Conservation (phyloP, 2,888 invertebrate species). For the Amitus sp. region DNA sequence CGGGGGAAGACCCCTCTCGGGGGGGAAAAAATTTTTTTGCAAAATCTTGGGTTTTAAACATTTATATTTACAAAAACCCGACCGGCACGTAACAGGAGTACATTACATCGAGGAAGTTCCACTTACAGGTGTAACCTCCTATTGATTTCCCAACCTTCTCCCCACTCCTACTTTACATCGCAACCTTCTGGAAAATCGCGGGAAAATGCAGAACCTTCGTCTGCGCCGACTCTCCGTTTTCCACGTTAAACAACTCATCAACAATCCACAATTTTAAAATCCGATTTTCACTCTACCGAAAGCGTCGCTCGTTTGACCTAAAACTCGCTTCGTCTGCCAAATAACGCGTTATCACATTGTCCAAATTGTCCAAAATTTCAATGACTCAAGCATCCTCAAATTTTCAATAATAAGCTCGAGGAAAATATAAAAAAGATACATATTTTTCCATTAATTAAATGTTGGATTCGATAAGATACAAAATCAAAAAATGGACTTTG, state of each 20-base stretch:
- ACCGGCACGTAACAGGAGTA: conserved; percentile 48
- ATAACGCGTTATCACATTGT: background rate
- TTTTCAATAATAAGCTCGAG: too few species aligned
- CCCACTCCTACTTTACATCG: background rate
- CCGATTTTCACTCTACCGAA: too few species aligned
- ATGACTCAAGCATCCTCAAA: background rate
- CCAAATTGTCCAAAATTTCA: background rate
- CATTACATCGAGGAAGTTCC: conserved; percentile 30
- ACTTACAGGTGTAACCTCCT: conserved; percentile 24
- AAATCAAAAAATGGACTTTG: background rate
- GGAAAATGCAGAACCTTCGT: background rate
- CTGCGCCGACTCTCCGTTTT: too few species aligned
- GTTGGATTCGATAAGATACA: too few species aligned
- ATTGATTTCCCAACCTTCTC: conserved; percentile 13
- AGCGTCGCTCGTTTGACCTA: too few species aligned
- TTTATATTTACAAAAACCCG: conserved; percentile 40
- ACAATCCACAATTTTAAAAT: background rate
- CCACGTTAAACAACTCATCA: background rate
- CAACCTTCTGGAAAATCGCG: conserved; percentile 5
- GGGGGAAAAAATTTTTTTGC: too few species aligned
- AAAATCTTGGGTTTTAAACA: background rate
- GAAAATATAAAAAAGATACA: background rate
- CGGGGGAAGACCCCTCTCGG: too few species aligned
- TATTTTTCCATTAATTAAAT: background rate
- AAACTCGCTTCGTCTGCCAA: too few species aligned